Percentiles rank a stretch among this genome's conserved stretches.
These are phyloP conservation scores for Novumbra hubbsi DNA, from an alignment of 2,797 vertebrate genomes.

Conservation along the genomic window DNA sequence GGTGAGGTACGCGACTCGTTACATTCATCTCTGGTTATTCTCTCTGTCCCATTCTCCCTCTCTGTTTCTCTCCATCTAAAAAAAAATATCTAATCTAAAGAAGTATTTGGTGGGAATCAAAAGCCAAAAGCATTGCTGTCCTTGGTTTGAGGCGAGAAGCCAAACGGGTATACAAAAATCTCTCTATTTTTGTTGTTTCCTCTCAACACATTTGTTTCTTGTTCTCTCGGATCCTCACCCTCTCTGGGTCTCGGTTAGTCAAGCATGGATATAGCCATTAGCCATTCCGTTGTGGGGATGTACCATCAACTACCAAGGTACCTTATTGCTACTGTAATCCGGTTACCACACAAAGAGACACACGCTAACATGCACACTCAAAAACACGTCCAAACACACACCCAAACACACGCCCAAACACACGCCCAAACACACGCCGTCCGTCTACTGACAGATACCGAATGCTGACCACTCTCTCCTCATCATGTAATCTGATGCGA, in stretches of 20 bases:
- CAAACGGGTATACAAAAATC: not conserved
- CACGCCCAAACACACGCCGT: not conserved
- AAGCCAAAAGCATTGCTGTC: slow-evolving; percentile 1
- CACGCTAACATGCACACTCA: too few species aligned
- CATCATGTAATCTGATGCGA: slow-evolving; percentile 12
- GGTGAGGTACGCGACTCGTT: slow-evolving; percentile 27
- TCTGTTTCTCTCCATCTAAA: not conserved
- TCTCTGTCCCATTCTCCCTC: not conserved
- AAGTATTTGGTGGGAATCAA: not conserved
- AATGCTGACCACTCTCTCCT: slow-evolving; percentile 26
- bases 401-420: too few species aligned
- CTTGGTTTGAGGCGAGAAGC: not conserved
- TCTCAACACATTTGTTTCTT: not conserved
- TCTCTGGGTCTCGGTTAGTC: not conserved
- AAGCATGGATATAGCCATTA: too few species aligned
- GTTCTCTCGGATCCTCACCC: not conserved
- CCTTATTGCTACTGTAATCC: too few species aligned
- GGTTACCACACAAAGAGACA: too few species aligned
- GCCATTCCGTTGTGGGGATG: too few species aligned
- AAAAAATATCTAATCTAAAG: not conserved
- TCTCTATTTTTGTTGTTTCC: too few species aligned
- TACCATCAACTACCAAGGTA: too few species aligned
- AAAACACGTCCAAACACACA: too few species aligned
- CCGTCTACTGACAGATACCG: slow-evolving; percentile 30
- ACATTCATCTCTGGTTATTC: not conserved